A percentile compares a stretch with the other conserved stretches of the same genome.
Conservation (phyloP, 2,888 invertebrate genomes). For the Adelphocoris suturalis region DNA sequence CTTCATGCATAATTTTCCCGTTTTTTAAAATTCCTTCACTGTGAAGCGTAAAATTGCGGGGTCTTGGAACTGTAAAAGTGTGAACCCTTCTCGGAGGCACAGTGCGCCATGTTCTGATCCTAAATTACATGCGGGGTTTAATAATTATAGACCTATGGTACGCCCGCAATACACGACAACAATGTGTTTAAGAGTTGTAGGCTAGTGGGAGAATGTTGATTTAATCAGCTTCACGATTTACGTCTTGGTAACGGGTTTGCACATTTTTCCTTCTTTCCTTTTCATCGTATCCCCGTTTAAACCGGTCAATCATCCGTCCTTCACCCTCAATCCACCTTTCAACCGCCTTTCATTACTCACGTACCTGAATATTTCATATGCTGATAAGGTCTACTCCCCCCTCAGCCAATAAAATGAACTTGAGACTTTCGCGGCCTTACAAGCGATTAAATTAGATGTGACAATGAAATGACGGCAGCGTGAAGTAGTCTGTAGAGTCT, state of each 20-base stretch:
- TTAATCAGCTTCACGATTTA: not conserved
- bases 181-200: too few species aligned
- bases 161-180: too few species aligned
- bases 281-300: not conserved
- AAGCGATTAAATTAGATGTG: too few species aligned
- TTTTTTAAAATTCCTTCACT: too few species aligned
- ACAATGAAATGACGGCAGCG: not conserved
- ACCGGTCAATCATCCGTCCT: not conserved
- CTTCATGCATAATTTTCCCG: too few species aligned
- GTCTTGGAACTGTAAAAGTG: too few species aligned
- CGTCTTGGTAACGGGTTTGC: not conserved
- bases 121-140: too few species aligned
- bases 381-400: not conserved
- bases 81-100: too few species aligned
- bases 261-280: not conserved
- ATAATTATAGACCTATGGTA: too few species aligned
- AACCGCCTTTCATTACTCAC: slow-evolving; percentile 6
- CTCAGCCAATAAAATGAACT: not conserved
- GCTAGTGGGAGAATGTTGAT: not conserved
- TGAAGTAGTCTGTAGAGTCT: not conserved
- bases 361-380: slow-evolving; percentile 7
- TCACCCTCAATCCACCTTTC: slow-evolving; percentile 7
- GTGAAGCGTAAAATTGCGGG: too few species aligned
- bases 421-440: not conserved
- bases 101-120: too few species aligned